A percentile compares a stretch with the other conserved stretches of the same genome.
These are phyloP conservation scores for Sipha flava DNA, from an alignment of 1,140 invertebrate species.

Conservation along the genomic window DNA sequence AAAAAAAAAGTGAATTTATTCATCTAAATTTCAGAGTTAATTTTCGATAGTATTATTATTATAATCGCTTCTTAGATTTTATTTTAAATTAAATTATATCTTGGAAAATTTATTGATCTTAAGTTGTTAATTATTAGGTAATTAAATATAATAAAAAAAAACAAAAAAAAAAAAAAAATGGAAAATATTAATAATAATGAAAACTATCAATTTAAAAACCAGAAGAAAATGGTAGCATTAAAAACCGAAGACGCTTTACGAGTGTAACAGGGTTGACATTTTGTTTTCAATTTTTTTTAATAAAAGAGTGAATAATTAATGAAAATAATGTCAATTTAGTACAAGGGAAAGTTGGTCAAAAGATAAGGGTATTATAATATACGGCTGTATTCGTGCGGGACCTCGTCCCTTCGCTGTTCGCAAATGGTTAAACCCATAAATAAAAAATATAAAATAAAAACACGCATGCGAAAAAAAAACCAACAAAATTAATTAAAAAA, in stretches of 20 bases:
- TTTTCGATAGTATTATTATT: too few relatives aligned
- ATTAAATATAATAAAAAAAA: not conserved
- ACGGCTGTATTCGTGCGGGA: not conserved
- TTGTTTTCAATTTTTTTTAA: not conserved
- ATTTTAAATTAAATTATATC: too few relatives aligned
- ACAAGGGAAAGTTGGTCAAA: constrained; percentile 2
- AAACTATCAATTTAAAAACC: not conserved
- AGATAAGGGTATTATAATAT: constrained; percentile 16
- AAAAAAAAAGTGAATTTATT: too few relatives aligned
- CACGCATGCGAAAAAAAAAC: not conserved
- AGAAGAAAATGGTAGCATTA: not conserved
- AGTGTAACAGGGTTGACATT: not conserved
- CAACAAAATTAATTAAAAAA: constrained; percentile 17
- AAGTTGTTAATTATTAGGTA: too few relatives aligned
- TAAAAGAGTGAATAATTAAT: not conserved
- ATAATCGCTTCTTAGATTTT: too few relatives aligned
- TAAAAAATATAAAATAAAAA: not conserved
- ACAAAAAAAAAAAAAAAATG: not conserved
- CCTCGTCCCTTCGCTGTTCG: not conserved
- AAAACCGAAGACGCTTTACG: not conserved
- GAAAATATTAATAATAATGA: too few relatives aligned
- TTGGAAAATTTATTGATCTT: too few relatives aligned
- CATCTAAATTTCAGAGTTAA: too few relatives aligned
- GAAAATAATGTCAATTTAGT: constrained; percentile 12
- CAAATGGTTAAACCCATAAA: not conserved